Evolutionary conservation across 2,888 invertebrate genomes (phyloP).

Genomic region (Chromoteleia sp.): DNA sequence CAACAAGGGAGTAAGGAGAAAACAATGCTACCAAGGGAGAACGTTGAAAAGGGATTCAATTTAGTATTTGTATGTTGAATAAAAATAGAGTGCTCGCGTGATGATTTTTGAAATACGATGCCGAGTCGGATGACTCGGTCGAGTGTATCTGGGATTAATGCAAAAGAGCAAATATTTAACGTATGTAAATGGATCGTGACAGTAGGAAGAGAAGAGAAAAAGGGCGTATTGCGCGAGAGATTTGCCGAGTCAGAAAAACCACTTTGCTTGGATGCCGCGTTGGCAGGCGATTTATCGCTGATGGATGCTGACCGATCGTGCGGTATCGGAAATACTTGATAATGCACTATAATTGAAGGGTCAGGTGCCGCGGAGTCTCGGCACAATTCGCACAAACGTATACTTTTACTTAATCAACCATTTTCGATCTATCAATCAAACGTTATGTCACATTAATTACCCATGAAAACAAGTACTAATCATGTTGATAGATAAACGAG

Average conservation of each 20-base stretch:
- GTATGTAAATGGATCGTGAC: conserved; percentile 46
- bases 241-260: conserved; percentile 42
- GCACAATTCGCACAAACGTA: conserved; percentile 29
- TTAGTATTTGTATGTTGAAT: conserved; percentile 1
- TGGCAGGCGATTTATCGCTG: conserved; percentile 49
- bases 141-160: conserved; percentile 17
- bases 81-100: not conserved
- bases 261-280: conserved; percentile 33
- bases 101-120: conserved; percentile 19
- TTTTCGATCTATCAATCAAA: conserved; percentile 14
- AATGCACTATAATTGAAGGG: conserved; percentile 44
- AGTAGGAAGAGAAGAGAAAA: conserved; percentile 18
- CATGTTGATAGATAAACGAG: conserved; percentile 4
- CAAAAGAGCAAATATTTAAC: conserved; percentile 37
- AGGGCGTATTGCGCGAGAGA: conserved; percentile 29
- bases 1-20: not conserved
- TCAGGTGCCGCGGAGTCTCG: conserved; percentile 33
- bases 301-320: conserved; percentile 51
- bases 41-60: not conserved
- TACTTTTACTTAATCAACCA: conserved; percentile 26
- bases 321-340: conserved; percentile 45
- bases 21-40: not conserved
- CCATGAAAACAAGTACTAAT: conserved; percentile 29
- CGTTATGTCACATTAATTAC: conserved; percentile 20
- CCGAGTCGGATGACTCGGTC: conserved; percentile 7